Evolutionary conservation across 1,140 invertebrate genomes (phyloP).

Genomic region (Plutomurus gul): DNA sequence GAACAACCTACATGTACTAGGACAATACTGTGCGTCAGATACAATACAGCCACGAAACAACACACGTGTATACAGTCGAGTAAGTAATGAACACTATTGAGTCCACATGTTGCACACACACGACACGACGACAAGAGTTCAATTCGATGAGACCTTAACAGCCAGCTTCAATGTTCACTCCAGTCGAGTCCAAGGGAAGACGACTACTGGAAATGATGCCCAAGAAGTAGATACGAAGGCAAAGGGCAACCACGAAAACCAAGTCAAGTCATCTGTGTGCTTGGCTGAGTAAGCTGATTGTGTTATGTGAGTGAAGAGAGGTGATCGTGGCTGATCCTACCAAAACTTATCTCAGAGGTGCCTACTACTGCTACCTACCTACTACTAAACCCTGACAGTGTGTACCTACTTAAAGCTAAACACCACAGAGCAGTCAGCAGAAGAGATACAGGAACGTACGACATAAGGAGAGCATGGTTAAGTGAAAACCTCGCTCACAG

Average conservation of each 20-base stretch:
- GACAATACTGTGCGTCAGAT: neutral
- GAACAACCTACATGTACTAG: neutral
- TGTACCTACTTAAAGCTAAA: no score
- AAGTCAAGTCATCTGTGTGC: neutral
- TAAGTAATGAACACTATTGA: constrained; percentile 27
- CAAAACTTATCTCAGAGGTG: neutral
- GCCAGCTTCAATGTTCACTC: neutral
- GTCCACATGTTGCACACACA: constrained; percentile 53
- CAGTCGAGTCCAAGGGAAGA: constrained; percentile 15
- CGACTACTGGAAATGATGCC: constrained; percentile 32
- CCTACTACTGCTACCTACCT: neutral
- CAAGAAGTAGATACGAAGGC: neutral
- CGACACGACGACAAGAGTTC: constrained; percentile 31
- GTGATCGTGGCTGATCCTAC: neutral
- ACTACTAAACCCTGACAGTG: neutral
- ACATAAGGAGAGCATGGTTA: no score
- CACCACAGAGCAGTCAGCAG: no score
- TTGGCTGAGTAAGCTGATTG: neutral
- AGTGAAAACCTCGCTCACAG: no score
- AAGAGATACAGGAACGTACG: no score
- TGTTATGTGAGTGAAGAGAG: neutral
- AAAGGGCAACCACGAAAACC: constrained; percentile 15
- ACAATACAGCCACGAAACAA: neutral
- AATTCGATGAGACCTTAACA: neutral
- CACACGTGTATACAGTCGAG: constrained; percentile 41